Base-by-base conservation (phyloP, 2,797 vertebrate genomes). In the Pangasius djambal region DNA sequence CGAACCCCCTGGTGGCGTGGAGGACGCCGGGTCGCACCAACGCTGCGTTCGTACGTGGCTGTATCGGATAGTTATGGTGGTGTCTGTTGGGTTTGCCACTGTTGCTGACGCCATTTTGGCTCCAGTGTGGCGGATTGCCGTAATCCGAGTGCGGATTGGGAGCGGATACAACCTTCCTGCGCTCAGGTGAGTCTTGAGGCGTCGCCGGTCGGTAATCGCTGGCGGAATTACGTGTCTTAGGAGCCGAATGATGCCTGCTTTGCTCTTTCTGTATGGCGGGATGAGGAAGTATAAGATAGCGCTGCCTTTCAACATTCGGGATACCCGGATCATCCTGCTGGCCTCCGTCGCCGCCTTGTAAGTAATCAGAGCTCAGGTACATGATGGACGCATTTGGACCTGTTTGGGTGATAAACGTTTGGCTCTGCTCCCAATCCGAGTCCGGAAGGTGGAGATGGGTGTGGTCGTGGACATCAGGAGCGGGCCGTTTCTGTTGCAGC, bases 141-240 rank as follows among this genome's bases (percentile, higher is more conserved):
- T 97, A 97, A 93, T 97, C 97, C 90, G 94, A 94, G 81, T 98
- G 97, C 85, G 97, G 97, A 0, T 96, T 95, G 28, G 98, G 98
- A 4, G 98, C 97, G 0, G 98, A 99, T 7, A 98, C 97, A 90
- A 98, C 98, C 91, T 97, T 95, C 92, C 97, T 96, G 74, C 97
- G 96, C 90, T 98, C 97, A 0, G 97, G 97, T 85, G 97, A 98
- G 94, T 97, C 96, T 89, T 95, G 97, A 0, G 98, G 98, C 0
- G 97, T 97, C 90, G 95, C 94, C 0, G 97, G 95, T 91, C 97
- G 97, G 85, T 98, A 97, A 7, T 99, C 98, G 9, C 96, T 95
- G 1, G 97, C 96, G 1, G 97, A 96, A 93, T 96, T 96, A 89
- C 97, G 96, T 87, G 89, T 82, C 40, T 61, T 65, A 34, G 88